These are phyloP conservation scores for Antheraea pernyi DNA, from an alignment of 1,140 invertebrate species.

Conservation along the genomic window DNA sequence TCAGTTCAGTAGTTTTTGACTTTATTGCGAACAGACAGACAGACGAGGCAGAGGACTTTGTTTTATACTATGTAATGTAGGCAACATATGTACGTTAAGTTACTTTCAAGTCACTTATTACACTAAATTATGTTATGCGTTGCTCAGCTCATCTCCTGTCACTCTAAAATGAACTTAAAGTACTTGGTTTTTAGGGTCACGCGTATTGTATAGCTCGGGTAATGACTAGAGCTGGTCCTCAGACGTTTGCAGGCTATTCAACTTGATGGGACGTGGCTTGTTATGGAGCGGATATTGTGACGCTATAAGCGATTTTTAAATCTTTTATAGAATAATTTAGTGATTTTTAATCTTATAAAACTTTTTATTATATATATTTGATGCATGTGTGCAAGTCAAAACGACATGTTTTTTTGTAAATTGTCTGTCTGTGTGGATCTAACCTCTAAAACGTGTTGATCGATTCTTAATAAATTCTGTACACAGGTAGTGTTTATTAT, in stretches of 20 bases:
- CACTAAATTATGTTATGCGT: not conserved
- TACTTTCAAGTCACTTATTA: not conserved
- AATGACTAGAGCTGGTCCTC: conserved; percentile 2
- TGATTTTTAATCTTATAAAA: too few relatives aligned
- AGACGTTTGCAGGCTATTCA: conserved; percentile 21
- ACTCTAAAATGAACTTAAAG: not conserved
- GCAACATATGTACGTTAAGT: not conserved
- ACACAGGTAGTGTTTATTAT: too few relatives aligned
- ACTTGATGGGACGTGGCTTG: conserved; percentile 14
- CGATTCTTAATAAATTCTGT: too few relatives aligned
- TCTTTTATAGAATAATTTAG: not conserved
- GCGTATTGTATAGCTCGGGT: not conserved
- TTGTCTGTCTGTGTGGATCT: too few relatives aligned
- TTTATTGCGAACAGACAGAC: too few relatives aligned
- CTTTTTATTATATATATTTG: too few relatives aligned
- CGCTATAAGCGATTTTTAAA: not conserved
- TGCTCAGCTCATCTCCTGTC: not conserved
- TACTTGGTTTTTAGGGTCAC: not conserved
- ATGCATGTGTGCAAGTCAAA: too few relatives aligned
- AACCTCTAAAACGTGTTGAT: too few relatives aligned
- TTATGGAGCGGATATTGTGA: conserved; percentile 6
- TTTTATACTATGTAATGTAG: too few relatives aligned
- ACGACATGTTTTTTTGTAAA: too few relatives aligned
- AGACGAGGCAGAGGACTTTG: too few relatives aligned
- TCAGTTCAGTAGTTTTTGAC: too few relatives aligned